These are phyloP conservation scores for Branchinecta lindahli DNA, from an alignment of 1,140 invertebrate genomes.

Conservation along the genomic window DNA sequence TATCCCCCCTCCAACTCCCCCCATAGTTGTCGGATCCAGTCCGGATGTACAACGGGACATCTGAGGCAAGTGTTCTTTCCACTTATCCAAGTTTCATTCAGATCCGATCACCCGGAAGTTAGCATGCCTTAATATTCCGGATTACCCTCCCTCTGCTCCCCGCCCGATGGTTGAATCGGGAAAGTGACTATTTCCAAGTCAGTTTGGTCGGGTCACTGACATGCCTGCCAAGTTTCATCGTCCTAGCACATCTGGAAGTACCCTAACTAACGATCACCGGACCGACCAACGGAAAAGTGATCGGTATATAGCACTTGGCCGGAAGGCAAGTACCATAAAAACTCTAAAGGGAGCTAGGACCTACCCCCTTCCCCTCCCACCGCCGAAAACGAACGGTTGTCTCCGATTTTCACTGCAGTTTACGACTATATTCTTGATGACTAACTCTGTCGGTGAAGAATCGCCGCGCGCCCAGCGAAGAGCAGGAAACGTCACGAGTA, in stretches of 20 bases:
- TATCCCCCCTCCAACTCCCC: constrained; percentile 3
- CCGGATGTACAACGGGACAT: background rate
- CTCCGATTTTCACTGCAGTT: no score
- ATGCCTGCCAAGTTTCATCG: no score
- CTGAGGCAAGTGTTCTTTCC: background rate
- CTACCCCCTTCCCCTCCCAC: no score
- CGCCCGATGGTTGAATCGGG: background rate
- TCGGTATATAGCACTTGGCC: background rate
- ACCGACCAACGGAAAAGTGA: no score
- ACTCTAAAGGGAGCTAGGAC: background rate
- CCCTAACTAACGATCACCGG: no score
- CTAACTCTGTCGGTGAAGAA: no score
- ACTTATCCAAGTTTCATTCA: background rate
- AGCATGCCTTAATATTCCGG: background rate
- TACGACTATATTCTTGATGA: no score
- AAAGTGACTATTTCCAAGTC: background rate
- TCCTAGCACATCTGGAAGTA: no score
- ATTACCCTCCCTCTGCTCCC: constrained; percentile 4
- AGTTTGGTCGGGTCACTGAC: background rate
- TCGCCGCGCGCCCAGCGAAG: no score
- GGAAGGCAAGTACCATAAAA: constrained; percentile 1
- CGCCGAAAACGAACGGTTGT: no score
- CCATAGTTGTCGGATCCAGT: background rate
- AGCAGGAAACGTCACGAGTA: no score
- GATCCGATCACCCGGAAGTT: background rate